Conservation (phyloP, 2,888 invertebrate species). For the Conops quadrifasciatus region DNA sequence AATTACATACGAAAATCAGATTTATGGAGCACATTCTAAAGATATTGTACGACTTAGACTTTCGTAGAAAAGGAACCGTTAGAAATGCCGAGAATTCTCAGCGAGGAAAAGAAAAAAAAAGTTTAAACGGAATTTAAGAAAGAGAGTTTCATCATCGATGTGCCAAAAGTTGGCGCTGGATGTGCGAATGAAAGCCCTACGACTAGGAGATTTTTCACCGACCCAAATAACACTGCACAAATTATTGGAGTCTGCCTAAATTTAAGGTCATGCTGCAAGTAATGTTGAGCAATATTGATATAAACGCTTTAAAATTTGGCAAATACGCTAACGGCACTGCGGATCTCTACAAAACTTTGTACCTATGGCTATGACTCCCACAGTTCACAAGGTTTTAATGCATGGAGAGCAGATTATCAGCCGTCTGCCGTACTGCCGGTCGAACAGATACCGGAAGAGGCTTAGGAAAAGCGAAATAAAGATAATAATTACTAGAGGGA, state of each 20-base stretch:
- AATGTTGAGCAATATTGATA: not conserved
- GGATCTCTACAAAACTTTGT: not conserved
- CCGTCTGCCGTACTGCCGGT: not conserved
- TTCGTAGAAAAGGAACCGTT: not conserved
- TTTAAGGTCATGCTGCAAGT: not conserved
- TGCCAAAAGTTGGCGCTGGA: not conserved
- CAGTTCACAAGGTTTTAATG: not conserved
- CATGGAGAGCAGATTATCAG: slow-evolving; percentile 2
- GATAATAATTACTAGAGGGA: too few species aligned
- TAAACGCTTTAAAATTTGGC: not conserved
- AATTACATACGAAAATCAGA: not conserved
- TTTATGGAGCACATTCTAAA: not conserved
- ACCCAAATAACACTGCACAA: not conserved
- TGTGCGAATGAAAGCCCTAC: not conserved
- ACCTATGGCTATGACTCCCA: slow-evolving; percentile 4
- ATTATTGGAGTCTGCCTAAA: not conserved
- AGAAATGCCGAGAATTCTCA: slow-evolving; percentile 4
- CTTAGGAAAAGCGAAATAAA: too few species aligned
- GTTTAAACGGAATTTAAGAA: not conserved
- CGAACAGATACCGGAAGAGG: not conserved
- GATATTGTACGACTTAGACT: not conserved
- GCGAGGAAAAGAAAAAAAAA: not conserved
- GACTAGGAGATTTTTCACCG: not conserved
- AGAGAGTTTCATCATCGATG: not conserved
- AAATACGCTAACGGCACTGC: not conserved